Evolutionary conservation across 2,113 vertebrate species (phyloP), one percentile per base, ranked within the genome.

Genomic region (Psettodes erumei): DNA sequence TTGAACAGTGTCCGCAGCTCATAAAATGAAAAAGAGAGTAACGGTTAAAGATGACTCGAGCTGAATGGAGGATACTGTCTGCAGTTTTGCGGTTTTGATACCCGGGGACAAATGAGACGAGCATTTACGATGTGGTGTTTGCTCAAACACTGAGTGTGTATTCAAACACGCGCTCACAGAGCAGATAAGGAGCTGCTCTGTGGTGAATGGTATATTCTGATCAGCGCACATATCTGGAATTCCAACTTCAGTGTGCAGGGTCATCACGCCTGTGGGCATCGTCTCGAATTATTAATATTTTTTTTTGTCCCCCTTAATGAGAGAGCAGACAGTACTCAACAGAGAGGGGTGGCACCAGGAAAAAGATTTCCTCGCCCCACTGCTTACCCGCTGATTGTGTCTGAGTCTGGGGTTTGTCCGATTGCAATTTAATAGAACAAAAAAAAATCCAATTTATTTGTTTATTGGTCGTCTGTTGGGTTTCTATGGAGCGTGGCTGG

Each of bases 211-310:
- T 32, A 40, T 32, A 45, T 38, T 40, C 45, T 38, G 38, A 77
- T 65, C 59, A 15, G 63, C 10, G n/a, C 56, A 37, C 67, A 66
- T 71, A 35, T 80, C 63, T 82, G 70, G 47, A 64, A 75, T 75
- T 76, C 74, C 71, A 63, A 32, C 77, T 50, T 53, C 58, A 30
- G 71, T n/a, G 19, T 32, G 45, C 38, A 48, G 56, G 25, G 50
- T 28, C 58, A 30, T 73, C 6, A 56, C 30, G 38, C 4, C 27
- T 12, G 30, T 56, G 66, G 16, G 27, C 23, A 42, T 67, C 5
- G 9, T 23, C 51, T 77, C 40, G 56, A 48, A 54, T 56, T 2
- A n/a, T n/a, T 65, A n/a, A n/a, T n/a, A n/a, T n/a, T n/a, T n/a
- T 33, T 48, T 53, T 28, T 15, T 18, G 11, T 8, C 10, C 5